Conservation (phyloP, 2,888 invertebrate species). For the Corythucha ciliata region DNA sequence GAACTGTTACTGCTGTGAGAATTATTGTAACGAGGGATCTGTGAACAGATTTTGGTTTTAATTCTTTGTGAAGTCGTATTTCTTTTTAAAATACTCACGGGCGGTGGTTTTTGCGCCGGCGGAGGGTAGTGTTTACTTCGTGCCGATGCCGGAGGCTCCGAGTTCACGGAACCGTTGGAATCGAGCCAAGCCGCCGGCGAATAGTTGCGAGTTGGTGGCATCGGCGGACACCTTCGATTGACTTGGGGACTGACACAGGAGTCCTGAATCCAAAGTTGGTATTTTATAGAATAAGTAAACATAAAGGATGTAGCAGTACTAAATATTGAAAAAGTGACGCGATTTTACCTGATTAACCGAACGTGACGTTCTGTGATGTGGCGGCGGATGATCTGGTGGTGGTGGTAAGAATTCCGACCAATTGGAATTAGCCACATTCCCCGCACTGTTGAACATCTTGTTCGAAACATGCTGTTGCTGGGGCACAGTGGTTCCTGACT, state of each 20-base stretch:
- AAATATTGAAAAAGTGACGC: background rate
- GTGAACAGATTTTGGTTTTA: constrained; percentile 2
- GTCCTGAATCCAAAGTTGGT: constrained; percentile 17
- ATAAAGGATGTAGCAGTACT: background rate
- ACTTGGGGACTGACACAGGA: constrained; percentile 30
- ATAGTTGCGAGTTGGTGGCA: constrained; percentile 28
- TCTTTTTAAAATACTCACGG: constrained; percentile 30
- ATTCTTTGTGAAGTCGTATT: background rate
- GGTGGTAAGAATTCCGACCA: constrained; percentile 37
- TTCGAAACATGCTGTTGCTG: constrained; percentile 5
- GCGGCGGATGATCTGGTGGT: constrained; percentile 36
- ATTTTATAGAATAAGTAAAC: background rate
- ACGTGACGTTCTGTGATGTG: constrained; percentile 26
- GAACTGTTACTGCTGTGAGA: constrained; percentile 25
- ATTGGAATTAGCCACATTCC: constrained; percentile 30
- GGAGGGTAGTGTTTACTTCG: constrained; percentile 35
- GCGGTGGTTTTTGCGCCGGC: constrained; percentile 37
- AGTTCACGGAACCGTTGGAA: constrained; percentile 23
- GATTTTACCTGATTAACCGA: constrained; percentile 30
- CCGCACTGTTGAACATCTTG: constrained; percentile 27
- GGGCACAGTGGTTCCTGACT: too few species aligned
- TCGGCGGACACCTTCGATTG: constrained; percentile 26
- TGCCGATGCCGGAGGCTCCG: constrained; percentile 23
- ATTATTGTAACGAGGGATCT: constrained; percentile 26
- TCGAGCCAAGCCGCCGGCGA: constrained; percentile 27